phyloP scores from a whole-genome alignment of 2,888 invertebrate species.

The Plagodis dolabraria region DNA sequence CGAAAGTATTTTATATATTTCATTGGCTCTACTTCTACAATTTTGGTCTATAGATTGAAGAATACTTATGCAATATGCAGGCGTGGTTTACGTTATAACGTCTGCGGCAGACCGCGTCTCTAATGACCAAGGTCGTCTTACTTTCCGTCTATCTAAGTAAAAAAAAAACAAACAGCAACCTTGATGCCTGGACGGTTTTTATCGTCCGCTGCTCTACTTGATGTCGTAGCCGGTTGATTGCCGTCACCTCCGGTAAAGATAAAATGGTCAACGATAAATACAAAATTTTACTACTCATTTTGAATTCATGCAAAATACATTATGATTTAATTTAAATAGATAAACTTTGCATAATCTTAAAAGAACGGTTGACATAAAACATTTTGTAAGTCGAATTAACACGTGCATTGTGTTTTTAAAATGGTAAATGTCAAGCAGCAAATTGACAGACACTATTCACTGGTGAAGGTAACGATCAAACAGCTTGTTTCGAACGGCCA shows the following conservation, averaged over 20 bases:
- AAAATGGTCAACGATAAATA: conserved; percentile 37
- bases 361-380: conserved; percentile 4
- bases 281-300: conserved; percentile 26
- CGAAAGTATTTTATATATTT: no score
- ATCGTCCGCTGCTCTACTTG: conserved; percentile 50
- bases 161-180: conserved; percentile 55
- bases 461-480: conserved; percentile 54
- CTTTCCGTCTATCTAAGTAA: conserved; percentile 55
- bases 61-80: conserved; percentile 45
- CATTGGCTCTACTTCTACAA: no score
- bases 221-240: conserved; percentile 36
- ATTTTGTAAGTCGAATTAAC: conserved; percentile 10
- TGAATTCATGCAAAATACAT: conserved; percentile 21
- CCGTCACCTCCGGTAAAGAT: conserved; percentile 41
- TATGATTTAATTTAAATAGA: conserved; percentile 9
- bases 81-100: conserved; percentile 61
- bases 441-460: conserved; percentile 46
- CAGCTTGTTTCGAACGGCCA: conserved; percentile 50
- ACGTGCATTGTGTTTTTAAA: conserved; percentile 42
- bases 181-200: conserved; percentile 62
- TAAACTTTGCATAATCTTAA: conserved; percentile 17
- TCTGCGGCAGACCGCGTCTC: conserved; percentile 65
- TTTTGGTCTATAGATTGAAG: conserved; percentile 37
- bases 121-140: conserved; percentile 68
- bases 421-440: conserved; percentile 45